Percentiles rank a stretch among this genome's conserved stretches.
Evolutionary conservation across 2,797 vertebrate species (phyloP).

Genomic region (Leucoraja ocellata): DNA sequence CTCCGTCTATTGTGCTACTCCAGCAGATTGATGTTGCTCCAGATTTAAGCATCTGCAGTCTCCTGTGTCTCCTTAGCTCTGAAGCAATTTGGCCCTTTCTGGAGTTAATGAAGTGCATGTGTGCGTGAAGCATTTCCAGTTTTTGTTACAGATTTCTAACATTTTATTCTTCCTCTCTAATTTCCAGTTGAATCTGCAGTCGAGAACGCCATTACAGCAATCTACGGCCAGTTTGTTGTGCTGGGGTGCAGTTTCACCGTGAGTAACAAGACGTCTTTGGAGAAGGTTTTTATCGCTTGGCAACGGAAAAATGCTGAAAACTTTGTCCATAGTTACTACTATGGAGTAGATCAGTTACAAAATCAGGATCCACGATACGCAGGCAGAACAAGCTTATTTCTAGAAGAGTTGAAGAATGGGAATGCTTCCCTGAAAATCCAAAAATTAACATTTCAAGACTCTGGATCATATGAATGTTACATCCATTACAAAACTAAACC

Average conservation of each 20-base stretch:
- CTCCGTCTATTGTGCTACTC: no score
- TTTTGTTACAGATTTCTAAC: neutral
- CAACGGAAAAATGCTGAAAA: constrained; percentile 38
- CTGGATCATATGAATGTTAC: constrained; percentile 43
- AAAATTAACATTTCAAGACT: constrained; percentile 39
- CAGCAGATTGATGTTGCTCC: no score
- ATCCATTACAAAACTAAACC: constrained; percentile 40
- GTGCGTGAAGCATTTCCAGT: neutral
- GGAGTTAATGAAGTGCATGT: neutral
- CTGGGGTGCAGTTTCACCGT: constrained; percentile 44
- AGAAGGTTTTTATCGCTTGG: constrained; percentile 44
- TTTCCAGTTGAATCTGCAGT: constrained; percentile 40
- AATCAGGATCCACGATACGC: constrained; percentile 38
- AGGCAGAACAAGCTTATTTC: constrained; percentile 43
- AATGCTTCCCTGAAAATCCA: constrained; percentile 46
- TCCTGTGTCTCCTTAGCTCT: neutral
- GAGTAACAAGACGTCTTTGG: neutral
- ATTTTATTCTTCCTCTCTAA: neutral
- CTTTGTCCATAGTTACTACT: constrained; percentile 50
- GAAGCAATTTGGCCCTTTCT: neutral
- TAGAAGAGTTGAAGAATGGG: constrained; percentile 39
- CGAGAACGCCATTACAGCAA: neutral
- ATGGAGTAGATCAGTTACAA: constrained; percentile 39
- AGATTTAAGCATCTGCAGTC: no score
- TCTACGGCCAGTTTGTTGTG: constrained; percentile 35